phyloP scores from a whole-genome alignment of 2,797 vertebrate genomes.

The Gambusia yucatana region DNA sequence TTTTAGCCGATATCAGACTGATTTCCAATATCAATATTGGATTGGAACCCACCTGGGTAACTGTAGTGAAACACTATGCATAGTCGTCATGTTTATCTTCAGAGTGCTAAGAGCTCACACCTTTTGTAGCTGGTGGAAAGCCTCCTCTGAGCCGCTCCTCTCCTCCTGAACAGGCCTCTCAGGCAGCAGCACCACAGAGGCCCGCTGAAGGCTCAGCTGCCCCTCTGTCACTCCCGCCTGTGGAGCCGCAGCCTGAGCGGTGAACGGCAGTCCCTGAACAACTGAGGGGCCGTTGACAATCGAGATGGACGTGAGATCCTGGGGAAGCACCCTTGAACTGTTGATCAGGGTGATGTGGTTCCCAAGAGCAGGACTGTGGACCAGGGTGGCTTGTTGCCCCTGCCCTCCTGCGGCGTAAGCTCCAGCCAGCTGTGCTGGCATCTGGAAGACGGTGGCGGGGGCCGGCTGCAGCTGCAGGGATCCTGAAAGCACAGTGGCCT shows the following conservation, averaged over 20 bases:
- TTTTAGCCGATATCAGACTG: background rate
- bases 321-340: slow-evolving; percentile 77
- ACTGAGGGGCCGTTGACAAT: slow-evolving; percentile 79
- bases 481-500: slow-evolving; percentile 81
- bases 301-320: slow-evolving; percentile 81
- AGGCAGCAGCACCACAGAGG: slow-evolving; percentile 78
- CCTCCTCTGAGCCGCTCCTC: slow-evolving; percentile 58
- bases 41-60: background rate
- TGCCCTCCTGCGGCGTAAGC: slow-evolving; percentile 72
- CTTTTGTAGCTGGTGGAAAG: slow-evolving; percentile 74
- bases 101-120: slow-evolving; percentile 66
- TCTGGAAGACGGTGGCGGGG: slow-evolving; percentile 83
- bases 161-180: slow-evolving; percentile 73
- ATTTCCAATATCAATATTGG: background rate
- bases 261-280: slow-evolving; percentile 79
- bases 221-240: slow-evolving; percentile 60
- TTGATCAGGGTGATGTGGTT: slow-evolving; percentile 87
- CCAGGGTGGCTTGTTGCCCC: slow-evolving; percentile 73
- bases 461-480: slow-evolving; percentile 81
- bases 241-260: slow-evolving; percentile 62
- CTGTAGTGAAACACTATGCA: background rate
- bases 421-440: slow-evolving; percentile 81
- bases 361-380: slow-evolving; percentile 79
- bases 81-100: background rate
- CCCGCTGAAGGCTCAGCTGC: slow-evolving; percentile 75